Evolutionary conservation across 2,113 vertebrate genomes (phyloP).

Genomic region (Mus pahari): DNA sequence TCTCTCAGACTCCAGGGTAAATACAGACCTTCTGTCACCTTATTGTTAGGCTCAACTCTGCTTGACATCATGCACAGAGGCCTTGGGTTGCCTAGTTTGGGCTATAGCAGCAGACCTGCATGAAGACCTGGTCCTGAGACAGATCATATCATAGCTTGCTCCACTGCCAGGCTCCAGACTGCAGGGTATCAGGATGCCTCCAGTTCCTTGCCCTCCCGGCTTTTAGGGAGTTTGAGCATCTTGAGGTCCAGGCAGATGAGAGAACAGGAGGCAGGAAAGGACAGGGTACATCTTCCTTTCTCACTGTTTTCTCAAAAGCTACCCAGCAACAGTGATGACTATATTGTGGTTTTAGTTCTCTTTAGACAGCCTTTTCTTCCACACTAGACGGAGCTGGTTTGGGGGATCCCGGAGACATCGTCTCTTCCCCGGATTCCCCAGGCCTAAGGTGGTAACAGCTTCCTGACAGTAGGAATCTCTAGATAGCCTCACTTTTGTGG

Average conservation of each 20-base stretch:
- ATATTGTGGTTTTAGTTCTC: not conserved
- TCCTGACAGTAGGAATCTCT: not conserved
- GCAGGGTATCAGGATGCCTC: not conserved
- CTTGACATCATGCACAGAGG: not conserved
- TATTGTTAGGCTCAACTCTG: not conserved
- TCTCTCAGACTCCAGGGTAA: not conserved
- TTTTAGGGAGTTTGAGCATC: not conserved
- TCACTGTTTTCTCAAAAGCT: not conserved
- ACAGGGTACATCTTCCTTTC: not conserved
- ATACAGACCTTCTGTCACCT: not conserved
- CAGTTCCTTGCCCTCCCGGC: not conserved
- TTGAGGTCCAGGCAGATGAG: not conserved
- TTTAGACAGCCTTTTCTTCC: not conserved
- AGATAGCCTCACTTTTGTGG: not conserved
- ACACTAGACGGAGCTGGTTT: not conserved
- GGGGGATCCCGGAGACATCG: not conserved
- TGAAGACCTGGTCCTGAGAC: not conserved
- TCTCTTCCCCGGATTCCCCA: not conserved
- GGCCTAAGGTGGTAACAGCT: not conserved
- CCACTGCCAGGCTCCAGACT: not conserved
- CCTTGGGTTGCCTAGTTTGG: not conserved
- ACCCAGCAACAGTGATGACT: not conserved
- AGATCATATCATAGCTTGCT: not conserved
- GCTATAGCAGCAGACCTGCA: not conserved
- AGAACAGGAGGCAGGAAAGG: not conserved